phyloP scores from a whole-genome alignment of 2,888 invertebrate species.

The Eudasyphora cyanicolor region DNA sequence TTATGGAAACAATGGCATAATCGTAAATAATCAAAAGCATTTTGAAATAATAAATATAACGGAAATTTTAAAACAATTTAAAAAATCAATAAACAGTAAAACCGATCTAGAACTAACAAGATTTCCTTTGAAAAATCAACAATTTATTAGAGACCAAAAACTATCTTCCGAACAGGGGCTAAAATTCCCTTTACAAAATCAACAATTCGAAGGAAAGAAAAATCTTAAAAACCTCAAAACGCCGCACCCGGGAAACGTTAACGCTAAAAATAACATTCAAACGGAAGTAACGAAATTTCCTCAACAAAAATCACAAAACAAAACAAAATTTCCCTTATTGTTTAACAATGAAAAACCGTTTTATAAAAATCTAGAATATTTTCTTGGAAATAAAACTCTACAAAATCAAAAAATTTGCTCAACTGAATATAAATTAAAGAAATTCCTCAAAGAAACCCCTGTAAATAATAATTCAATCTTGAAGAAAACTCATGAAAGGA shows the following conservation, averaged over 20 bases:
- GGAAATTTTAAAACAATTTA: neutral
- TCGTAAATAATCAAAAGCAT: neutral
- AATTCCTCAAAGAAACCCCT: neutral
- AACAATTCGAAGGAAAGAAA: no score
- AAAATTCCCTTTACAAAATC: neutral
- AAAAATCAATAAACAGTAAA: neutral
- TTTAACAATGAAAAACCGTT: neutral
- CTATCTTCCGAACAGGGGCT: no score
- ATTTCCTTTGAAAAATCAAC: neutral
- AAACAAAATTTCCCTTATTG: constrained; percentile 20
- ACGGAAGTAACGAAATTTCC: neutral
- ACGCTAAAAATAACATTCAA: neutral
- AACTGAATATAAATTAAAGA: neutral
- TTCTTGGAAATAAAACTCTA: neutral
- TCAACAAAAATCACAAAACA: neutral
- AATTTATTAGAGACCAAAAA: neutral
- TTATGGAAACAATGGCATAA: neutral
- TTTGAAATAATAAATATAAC: neutral
- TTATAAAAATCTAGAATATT: neutral
- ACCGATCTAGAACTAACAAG: neutral
- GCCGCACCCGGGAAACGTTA: no score
- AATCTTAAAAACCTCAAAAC: no score
- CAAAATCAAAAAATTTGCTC: neutral
- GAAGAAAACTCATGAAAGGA: no score
- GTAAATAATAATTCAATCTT: no score